Base-by-base conservation (phyloP, 1,140 invertebrate genomes). In the Atta texana region DNA sequence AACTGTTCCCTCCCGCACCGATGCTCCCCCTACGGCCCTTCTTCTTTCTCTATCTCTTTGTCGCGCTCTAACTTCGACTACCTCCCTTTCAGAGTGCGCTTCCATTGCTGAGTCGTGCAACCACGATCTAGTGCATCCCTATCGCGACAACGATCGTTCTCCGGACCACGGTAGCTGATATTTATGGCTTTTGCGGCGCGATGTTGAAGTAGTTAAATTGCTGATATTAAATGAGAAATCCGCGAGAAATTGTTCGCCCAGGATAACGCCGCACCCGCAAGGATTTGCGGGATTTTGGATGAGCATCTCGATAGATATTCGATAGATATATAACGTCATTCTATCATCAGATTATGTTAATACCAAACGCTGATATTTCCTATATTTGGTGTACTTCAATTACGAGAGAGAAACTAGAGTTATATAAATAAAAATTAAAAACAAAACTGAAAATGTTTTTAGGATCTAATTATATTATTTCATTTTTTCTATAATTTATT, bases 161-260 rank as follows among this genome's bases (percentile, higher is more conserved):
- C 87, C 89, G 85, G 87, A 69, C 81, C 88, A 92, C 92, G 89
- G 92, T 93, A 92, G 92, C 92, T 86, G 87, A 91, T 94, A 94
- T 95, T 94, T 95, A 95, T 91, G 92, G 86, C 78, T 88, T 59
- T 88, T 87, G 72, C 90, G 89, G 81, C 87, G 87, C 91, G 92
- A 94, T 92, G 92, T 93, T 93, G 92, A 93, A 94, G 93, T 92
- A 93, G 93, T 94, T 94, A 93, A 94, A 94, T 94, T 92, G 92
- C 91, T 92, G 92, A 94, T 94, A 94, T 94, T 94, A 93, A 94
- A 94, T 93, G 92, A 92, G 92, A 90, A 81, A 87, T 89, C 91
- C 86, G 74, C 66, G 92, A 90, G 66, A 84, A 91, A 87, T 88
- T 86, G 92, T 92, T 51, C 92, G 92, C 89, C 69, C 74, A 78